These are phyloP conservation scores for Zygaena filipendulae DNA, from an alignment of 2,888 invertebrate species.

Conservation along the genomic window DNA sequence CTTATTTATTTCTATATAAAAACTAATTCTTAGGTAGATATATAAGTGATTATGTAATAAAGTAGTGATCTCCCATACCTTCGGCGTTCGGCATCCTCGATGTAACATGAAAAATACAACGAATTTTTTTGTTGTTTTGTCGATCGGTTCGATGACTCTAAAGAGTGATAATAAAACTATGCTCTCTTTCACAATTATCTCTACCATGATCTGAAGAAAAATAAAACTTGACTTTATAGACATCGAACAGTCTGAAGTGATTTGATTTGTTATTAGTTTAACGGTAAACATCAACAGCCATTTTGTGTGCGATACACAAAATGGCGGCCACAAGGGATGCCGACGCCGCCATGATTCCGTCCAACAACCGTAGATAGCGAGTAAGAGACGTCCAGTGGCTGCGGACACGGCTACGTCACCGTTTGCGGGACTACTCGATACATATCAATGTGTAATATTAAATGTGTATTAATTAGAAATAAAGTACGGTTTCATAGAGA, in stretches of 20 bases:
- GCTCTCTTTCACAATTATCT: too few species aligned
- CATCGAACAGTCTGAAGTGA: too few species aligned
- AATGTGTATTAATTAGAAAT: slow-evolving; percentile 59
- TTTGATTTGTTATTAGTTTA: too few species aligned
- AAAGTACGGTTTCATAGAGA: slow-evolving; percentile 68
- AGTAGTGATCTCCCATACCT: slow-evolving; percentile 65
- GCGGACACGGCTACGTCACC: slow-evolving; percentile 67
- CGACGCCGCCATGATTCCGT: slow-evolving; percentile 67
- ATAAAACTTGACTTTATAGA: too few species aligned
- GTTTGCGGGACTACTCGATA: slow-evolving; percentile 76
- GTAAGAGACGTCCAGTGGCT: slow-evolving; percentile 69
- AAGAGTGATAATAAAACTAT: too few species aligned
- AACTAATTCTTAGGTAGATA: slow-evolving; percentile 63
- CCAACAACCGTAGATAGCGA: slow-evolving; percentile 69
- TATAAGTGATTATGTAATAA: slow-evolving; percentile 57
- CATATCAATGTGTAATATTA: slow-evolving; percentile 78
- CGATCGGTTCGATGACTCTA: too few species aligned
- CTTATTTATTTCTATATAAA: slow-evolving; percentile 62
- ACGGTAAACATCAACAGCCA: too few species aligned
- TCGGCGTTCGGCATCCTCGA: slow-evolving; percentile 48
- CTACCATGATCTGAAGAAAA: too few species aligned
- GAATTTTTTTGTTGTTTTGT: slow-evolving; percentile 28
- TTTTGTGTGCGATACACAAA: slow-evolving; percentile 18
- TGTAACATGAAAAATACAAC: slow-evolving; percentile 48
- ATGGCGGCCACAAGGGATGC: slow-evolving; percentile 29